Evolutionary conservation across 2,888 invertebrate species (phyloP).

Genomic region (Drosophila nr. medialis): DNA sequence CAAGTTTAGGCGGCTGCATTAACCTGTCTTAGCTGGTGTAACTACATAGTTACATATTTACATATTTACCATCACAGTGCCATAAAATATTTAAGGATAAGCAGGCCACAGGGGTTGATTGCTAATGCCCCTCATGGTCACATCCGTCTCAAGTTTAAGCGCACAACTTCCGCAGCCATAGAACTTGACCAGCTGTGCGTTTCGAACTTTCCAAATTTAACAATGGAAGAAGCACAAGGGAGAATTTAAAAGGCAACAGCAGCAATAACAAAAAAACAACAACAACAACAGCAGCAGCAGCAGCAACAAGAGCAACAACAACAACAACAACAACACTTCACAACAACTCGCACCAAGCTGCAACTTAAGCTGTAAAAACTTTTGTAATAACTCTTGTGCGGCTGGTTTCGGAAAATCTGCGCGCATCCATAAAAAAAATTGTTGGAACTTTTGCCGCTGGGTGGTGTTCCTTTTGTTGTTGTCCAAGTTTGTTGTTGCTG

Average conservation of each 20-base stretch:
- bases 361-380: slow-evolving; percentile 59
- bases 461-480: background rate
- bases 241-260: slow-evolving; percentile 42
- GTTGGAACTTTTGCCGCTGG: slow-evolving; percentile 39
- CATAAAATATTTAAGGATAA: slow-evolving; percentile 50
- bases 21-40: slow-evolving; percentile 23
- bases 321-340: background rate
- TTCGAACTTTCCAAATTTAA: slow-evolving; percentile 54
- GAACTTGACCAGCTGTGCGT: slow-evolving; percentile 47
- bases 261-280: slow-evolving; percentile 1
- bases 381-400: slow-evolving; percentile 61
- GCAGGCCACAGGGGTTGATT: background rate
- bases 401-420: slow-evolving; percentile 58
- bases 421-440: slow-evolving; percentile 63
- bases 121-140: slow-evolving; percentile 3
- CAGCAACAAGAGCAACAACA: background rate
- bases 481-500: background rate
- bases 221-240: slow-evolving; percentile 33
- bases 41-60: slow-evolving; percentile 26
- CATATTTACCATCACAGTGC: slow-evolving; percentile 31
- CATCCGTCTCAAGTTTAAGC: slow-evolving; percentile 41
- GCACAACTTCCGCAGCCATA: slow-evolving; percentile 30
- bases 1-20: slow-evolving; percentile 31
- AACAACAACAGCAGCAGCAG: background rate
- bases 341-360: slow-evolving; percentile 35